Base-by-base conservation (phyloP, 2,113 vertebrate species). In the Amia ocellicauda region DNA sequence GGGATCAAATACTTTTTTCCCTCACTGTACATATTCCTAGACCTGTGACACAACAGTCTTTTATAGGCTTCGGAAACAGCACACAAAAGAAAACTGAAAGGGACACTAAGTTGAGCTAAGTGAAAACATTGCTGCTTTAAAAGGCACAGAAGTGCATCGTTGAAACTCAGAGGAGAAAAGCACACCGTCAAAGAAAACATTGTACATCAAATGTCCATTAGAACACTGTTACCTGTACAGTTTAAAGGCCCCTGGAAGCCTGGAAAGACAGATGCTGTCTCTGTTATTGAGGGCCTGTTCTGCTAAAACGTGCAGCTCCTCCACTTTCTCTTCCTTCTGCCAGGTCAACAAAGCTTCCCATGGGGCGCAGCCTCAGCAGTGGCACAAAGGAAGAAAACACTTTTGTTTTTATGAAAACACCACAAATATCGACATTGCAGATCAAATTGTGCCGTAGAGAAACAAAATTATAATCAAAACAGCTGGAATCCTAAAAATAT, bases 221-320 rank as follows among this genome's bases (percentile, higher is more conserved):
- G 27, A 31, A 41, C 4, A 22, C 23, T n/a, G 41, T 14, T 55
- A 70, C 89, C 82, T 88, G 82, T 86, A 90, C 20, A 75, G 74
- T 55, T 56, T 79, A 53, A 89, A 83, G 5, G 83, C 86, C 57
- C 89, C 87, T 0, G 89, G 87, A 42, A 91, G 60, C 29, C 76
- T 67, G 47, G 81, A 82, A 65, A 91, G 59, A 60, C 43, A 11
- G 7, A 86, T 47, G 72, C 80, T 28, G 61, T 88, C 82, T 62
- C 54, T 70, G 51, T 66, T 71, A 55, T 73, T 70, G 65, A 86
- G 66, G 42, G 81, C 85, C 29, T 78, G 62, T 36, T 86, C 80
- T 54, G 70, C 78, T 43, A 58, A 69, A 26, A 71, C 75, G 50
- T 72, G 77, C 47, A 89, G 55, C 61, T 63, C 70, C 50, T 78